Evolutionary conservation across 2,888 invertebrate species (phyloP), one percentile per base, ranked within the genome.

Genomic region (Chouioia cunea): DNA sequence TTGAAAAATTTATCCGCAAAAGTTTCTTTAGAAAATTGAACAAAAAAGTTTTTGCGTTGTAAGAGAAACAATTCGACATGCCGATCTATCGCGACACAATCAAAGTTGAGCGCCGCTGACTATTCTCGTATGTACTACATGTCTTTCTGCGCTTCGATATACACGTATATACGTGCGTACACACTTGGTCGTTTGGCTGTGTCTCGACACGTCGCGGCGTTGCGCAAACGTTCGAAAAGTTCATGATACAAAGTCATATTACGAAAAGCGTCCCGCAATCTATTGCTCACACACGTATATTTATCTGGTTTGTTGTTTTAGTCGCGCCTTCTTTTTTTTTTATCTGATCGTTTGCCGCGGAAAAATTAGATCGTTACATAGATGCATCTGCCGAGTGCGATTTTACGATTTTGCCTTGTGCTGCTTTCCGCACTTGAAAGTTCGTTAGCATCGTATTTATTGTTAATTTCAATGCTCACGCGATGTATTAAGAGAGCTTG

Each of bases 211-310:
- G 18, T 77, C 77, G 77, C 76, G 73, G 76, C 64, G 76, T 83
- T 84, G 82, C 81, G 82, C 81, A 83, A 82, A 80, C 80, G 79
- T 79, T 83, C 80, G 80, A 83, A 84, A 84, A 84, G 84, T 84
- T 84, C 84, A 84, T 84, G 84, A 84, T 85, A 83, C 84, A 84
- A 84, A 84, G 84, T 85, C 84, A 84, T 78, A 78, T 81, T 81
- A 79, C 79, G 82, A 80, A 79, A 80, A 79, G 22, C 27, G 27
- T 57, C 14, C 56, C 4, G 1, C 27, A 4, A n/a, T 15, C n/a
- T 15, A n/a, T 2, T 57, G n/a, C 73, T 73, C 66, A 67, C 58
- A 62, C 50, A 59, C 73, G 73, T 72, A 67, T 65, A 69, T 22
- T 57, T 27, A 12, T 14, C 53, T 2, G 2, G 20, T n/a, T 18